These are phyloP conservation scores for Gymnocheta viridis DNA, from an alignment of 2,888 invertebrate species.

Conservation along the genomic window DNA sequence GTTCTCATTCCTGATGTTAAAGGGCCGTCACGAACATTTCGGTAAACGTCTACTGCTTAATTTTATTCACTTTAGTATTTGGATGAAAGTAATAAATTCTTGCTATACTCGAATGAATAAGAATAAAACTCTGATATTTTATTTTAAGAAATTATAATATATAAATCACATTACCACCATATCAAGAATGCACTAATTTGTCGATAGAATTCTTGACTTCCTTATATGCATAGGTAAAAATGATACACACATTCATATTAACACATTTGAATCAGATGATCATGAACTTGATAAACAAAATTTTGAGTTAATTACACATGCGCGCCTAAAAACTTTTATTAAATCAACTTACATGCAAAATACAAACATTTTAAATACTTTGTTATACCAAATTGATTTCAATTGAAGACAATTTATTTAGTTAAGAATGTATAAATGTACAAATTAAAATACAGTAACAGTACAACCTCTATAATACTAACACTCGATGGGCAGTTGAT, in stretches of 20 bases:
- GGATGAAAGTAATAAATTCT: not conserved
- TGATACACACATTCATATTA: slow-evolving; percentile 10
- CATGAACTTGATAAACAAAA: slow-evolving; percentile 51
- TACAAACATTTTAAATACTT: not conserved
- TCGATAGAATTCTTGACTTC: not conserved
- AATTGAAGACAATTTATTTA: slow-evolving; percentile 2
- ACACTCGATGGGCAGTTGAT: too few species aligned
- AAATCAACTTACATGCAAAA: slow-evolving; percentile 12
- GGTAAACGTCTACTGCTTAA: too few species aligned
- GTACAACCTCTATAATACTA: not conserved
- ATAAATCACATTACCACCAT: not conserved
- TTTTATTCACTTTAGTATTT: too few species aligned
- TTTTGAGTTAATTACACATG: slow-evolving; percentile 10
- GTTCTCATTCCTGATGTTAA: too few species aligned
- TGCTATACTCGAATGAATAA: too few species aligned
- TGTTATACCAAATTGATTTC: not conserved
- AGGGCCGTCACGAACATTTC: too few species aligned
- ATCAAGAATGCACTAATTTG: not conserved
- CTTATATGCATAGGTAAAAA: not conserved
- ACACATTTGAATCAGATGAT: slow-evolving; percentile 39
- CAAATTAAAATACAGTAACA: not conserved
- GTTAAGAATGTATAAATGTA: not conserved
- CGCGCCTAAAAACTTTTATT: not conserved
- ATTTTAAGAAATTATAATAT: not conserved
- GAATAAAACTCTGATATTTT: not conserved